phyloP scores from a whole-genome alignment of 2,888 invertebrate genomes.

The Rapana venosa region DNA sequence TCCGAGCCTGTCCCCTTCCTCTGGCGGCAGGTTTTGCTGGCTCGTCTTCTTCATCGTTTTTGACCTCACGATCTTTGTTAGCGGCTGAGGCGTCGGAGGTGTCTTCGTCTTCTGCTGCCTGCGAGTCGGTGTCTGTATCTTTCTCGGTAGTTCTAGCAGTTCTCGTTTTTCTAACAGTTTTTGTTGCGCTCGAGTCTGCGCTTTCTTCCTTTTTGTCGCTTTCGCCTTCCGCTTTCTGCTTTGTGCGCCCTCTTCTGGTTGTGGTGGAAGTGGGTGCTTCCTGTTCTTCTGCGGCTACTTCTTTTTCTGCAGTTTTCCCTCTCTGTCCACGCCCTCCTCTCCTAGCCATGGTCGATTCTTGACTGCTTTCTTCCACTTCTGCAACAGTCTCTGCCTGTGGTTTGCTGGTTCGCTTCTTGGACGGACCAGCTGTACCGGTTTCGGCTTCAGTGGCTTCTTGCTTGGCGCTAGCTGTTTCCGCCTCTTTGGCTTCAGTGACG shows the following conservation, averaged over 20 bases:
- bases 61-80: not conserved
- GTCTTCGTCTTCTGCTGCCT: not conserved
- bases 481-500: not conserved
- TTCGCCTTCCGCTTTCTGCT: not conserved
- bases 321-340: not conserved
- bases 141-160: not conserved
- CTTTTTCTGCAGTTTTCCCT: not conserved
- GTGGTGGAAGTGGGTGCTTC: not conserved
- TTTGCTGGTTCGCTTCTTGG: not conserved
- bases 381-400: not conserved
- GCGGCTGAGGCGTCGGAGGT: not conserved
- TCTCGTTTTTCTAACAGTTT: not conserved
- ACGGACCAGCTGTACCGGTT: not conserved
- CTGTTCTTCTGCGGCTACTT: not conserved
- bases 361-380: constrained; percentile 9
- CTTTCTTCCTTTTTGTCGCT: not conserved
- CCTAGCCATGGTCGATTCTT: not conserved
- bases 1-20: not conserved
- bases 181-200: not conserved
- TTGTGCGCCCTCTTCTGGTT: not conserved
- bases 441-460: not conserved
- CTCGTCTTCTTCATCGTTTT: not conserved
- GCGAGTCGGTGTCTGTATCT: not conserved
- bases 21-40: not conserved
- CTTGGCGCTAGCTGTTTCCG: not conserved